phyloP scores from a whole-genome alignment of 2,797 vertebrate genomes.

The Australoheros facetus region DNA sequence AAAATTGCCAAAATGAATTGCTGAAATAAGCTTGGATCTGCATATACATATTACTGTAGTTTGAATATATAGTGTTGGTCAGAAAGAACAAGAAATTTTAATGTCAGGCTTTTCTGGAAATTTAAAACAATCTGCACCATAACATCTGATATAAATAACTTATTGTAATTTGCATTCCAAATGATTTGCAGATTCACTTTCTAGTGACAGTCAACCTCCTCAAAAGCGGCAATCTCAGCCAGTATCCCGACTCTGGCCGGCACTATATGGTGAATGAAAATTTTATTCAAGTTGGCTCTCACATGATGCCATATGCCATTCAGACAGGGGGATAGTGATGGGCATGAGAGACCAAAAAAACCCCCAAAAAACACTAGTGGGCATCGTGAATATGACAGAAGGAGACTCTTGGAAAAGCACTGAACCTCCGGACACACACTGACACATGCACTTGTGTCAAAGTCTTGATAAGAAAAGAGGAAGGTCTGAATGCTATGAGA shows the following conservation, averaged over 20 bases:
- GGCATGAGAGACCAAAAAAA: slow-evolving; percentile 26
- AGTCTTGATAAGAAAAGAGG: slow-evolving; percentile 20
- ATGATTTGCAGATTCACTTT: not conserved
- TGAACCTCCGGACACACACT: slow-evolving; percentile 19
- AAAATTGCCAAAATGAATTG: not conserved
- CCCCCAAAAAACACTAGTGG: slow-evolving; percentile 18
- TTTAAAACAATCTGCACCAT: not conserved
- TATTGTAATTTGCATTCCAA: not conserved
- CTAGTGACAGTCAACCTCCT: not conserved
- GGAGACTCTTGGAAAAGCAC: slow-evolving; percentile 6
- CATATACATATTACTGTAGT: not conserved
- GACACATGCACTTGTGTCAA: not conserved
- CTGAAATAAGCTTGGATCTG: not conserved
- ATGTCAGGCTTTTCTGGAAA: not conserved
- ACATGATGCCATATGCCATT: slow-evolving; percentile 53
- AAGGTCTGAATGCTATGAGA: slow-evolving; percentile 23
- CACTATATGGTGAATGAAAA: slow-evolving; percentile 41
- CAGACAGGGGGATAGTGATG: slow-evolving; percentile 30
- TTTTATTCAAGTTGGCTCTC: slow-evolving; percentile 52
- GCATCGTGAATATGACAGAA: slow-evolving; percentile 39
- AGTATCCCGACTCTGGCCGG: slow-evolving; percentile 4
- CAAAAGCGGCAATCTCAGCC: not conserved
- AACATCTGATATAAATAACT: not conserved
- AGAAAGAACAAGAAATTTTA: not conserved
- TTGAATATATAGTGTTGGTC: not conserved